Percentiles rank a stretch among this genome's conserved stretches.
Conservation (phyloP, 1,140 invertebrate species). For the Dinoponera quadriceps region DNA sequence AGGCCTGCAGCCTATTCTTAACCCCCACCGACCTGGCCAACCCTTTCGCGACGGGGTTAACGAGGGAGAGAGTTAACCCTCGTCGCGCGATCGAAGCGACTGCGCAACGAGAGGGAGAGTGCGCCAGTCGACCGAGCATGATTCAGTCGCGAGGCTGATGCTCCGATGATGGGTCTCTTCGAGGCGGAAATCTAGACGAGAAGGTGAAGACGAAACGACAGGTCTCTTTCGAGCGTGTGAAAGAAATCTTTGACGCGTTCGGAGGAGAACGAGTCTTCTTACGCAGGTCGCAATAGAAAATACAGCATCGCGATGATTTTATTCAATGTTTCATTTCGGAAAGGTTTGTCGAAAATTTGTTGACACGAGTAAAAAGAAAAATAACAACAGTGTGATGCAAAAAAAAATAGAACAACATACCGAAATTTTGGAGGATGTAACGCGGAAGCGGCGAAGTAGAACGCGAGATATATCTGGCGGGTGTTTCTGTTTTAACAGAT, state of each 20-base stretch:
- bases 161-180: not conserved
- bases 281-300: not conserved
- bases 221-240: not conserved
- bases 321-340: not conserved
- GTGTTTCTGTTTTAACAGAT: slow-evolving; percentile 34
- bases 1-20: slow-evolving; percentile 30
- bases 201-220: not conserved
- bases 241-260: not conserved
- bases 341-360: not conserved
- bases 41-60: slow-evolving; percentile 45
- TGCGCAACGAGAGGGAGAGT: not conserved
- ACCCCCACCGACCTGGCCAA: slow-evolving; percentile 38
- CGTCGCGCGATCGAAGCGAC: not conserved
- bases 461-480: slow-evolving; percentile 17
- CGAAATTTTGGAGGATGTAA: slow-evolving; percentile 10
- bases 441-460: slow-evolving; percentile 30
- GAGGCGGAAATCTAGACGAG: not conserved
- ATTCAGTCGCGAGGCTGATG: not conserved
- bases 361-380: not conserved
- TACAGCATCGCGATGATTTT: not conserved
- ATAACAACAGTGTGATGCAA: not conserved
- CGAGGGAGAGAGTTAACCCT: slow-evolving; percentile 51
- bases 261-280: not conserved
- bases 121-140: too few relatives aligned
- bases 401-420: not conserved